phyloP scores from a whole-genome alignment of 2,113 vertebrate genomes.

The chimpanzee (Pan troglodytes) region NHGRI_mPanTro3-v2.1_pri NC_072408.2:119530501-119531000 shows the following conservation, averaged over 20 bases:
- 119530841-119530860: constrained; percentile 55
- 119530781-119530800: neutral
- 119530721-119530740: neutral
- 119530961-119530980: neutral
- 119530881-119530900: neutral
- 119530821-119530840: constrained; percentile 39
- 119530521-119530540: neutral
- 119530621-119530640: neutral
- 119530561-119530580: neutral
- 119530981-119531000: neutral
- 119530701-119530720: neutral
- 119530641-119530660: neutral
- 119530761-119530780: neutral
- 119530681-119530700: neutral
- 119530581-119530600: neutral
- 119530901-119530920: neutral
- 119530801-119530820: constrained; percentile 45
- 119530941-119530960: neutral
- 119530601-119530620: neutral
- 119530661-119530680: neutral
- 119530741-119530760: constrained; percentile 9
- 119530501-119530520: neutral
- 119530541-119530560: neutral
- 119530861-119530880: neutral
- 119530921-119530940: neutral